Percentiles rank a stretch among this genome's conserved stretches.
Conservation (phyloP, 2,888 invertebrate species). For the Nowickia ferox region DNA sequence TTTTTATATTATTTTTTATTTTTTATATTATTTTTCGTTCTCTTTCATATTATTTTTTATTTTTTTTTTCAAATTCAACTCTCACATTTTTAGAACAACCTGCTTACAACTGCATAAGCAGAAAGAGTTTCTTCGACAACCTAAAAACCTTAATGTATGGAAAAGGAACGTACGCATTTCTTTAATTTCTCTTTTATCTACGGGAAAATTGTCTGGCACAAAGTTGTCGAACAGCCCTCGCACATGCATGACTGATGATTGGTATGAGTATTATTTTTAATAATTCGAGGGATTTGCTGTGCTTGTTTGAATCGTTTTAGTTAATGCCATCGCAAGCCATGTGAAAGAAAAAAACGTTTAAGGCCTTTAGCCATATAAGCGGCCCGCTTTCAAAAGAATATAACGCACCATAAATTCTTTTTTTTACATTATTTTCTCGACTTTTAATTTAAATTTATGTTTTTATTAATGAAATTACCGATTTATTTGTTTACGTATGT, state of each 20-base stretch:
- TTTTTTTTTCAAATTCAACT: too few species aligned
- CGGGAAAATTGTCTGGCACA: neutral
- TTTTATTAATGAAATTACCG: conserved; percentile 41
- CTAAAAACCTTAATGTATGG: too few species aligned
- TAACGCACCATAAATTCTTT: conserved; percentile 24
- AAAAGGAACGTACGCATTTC: neutral
- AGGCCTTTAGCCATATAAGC: neutral
- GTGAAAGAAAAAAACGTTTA: conserved; percentile 10
- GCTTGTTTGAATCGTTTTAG: neutral
- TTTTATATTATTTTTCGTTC: too few species aligned
- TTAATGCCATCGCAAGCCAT: neutral
- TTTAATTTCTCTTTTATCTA: neutral
- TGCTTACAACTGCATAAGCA: too few species aligned
- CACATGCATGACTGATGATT: neutral
- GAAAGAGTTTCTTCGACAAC: too few species aligned
- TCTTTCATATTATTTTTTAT: too few species aligned
- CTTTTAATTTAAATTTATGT: conserved; percentile 20
- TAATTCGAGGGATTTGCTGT: conserved; percentile 36
- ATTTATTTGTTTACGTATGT: conserved; percentile 6
- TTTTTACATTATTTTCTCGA: conserved; percentile 16
- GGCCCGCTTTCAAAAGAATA: conserved; percentile 18
- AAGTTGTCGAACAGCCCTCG: neutral
- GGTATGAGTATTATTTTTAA: neutral
- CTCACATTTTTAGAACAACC: too few species aligned
- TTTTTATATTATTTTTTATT: too few species aligned